A percentile compares a stretch with the other conserved stretches of the same genome.
phyloP scores from a whole-genome alignment of 2,888 invertebrate species.

The Agonopterix heracliana region DNA sequence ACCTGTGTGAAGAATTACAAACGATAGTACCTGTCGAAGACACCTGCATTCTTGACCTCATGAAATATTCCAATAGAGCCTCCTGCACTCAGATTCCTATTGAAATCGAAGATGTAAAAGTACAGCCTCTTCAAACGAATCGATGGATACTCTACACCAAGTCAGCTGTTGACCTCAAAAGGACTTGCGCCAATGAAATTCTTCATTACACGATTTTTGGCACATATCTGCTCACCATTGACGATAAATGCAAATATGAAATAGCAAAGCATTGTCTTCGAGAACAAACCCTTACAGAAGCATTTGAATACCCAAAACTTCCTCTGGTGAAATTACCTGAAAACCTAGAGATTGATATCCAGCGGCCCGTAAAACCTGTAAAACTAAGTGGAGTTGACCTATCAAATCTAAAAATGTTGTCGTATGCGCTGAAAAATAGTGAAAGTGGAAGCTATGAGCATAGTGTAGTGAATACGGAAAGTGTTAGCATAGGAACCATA shows the following conservation, averaged over 20 bases:
- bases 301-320: neutral
- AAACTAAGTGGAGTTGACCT: neutral
- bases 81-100: constrained; percentile 1
- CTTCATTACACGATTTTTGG: neutral
- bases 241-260: neutral
- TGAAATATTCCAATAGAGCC: neutral
- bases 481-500: neutral
- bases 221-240: neutral
- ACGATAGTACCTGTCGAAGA: constrained; percentile 1
- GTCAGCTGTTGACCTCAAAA: neutral
- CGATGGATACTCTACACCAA: neutral
- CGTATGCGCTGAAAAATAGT: neutral
- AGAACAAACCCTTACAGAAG: neutral
- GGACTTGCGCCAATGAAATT: neutral
- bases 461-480: neutral
- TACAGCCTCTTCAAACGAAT: neutral
- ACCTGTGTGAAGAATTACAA: neutral
- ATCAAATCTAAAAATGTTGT: neutral
- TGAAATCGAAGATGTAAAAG: neutral
- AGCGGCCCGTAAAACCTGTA: neutral
- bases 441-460: neutral
- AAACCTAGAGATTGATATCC: neutral
- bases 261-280: neutral
- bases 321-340: neutral
- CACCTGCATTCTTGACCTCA: neutral